A percentile compares a stretch with the other conserved stretches of the same genome.
Conservation (phyloP, 2,888 invertebrate genomes). For the Drosophila anceps region DNA sequence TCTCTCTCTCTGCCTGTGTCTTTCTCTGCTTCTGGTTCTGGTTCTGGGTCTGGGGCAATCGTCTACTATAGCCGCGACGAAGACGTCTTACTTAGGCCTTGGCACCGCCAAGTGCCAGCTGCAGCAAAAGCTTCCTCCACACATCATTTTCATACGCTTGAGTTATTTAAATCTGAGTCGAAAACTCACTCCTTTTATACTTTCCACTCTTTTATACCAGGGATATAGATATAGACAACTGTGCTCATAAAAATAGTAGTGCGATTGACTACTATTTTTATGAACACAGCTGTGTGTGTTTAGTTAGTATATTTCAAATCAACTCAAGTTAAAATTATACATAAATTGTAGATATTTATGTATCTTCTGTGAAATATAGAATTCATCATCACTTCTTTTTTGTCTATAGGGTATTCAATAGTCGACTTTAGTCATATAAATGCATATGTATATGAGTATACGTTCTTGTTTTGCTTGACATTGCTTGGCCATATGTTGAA, state of each 20-base stretch:
- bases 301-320: neutral
- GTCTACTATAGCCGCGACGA: conserved; percentile 7
- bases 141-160: conserved; percentile 20
- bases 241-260: too few relatives aligned
- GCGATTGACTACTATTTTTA: too few relatives aligned
- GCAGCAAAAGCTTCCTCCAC: conserved; percentile 28
- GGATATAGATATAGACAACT: too few relatives aligned
- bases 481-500: conserved; percentile 49
- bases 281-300: too few relatives aligned
- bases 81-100: conserved; percentile 55
- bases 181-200: neutral
- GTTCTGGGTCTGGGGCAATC: conserved; percentile 24
- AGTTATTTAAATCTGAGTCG: conserved; percentile 26
- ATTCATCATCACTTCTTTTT: too few relatives aligned
- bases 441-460: conserved; percentile 1
- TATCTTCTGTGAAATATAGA: too few relatives aligned
- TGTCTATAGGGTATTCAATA: conserved; percentile 17
- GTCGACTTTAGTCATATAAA: conserved; percentile 4
- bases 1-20: neutral
- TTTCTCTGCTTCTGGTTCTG: conserved; percentile 26
- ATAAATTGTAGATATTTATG: neutral
- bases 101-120: conserved; percentile 38
- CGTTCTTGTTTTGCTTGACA: conserved; percentile 19
- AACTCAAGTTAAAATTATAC: neutral
- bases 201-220: neutral